A percentile compares a stretch with the other conserved stretches of the same genome.
Evolutionary conservation across 2,888 invertebrate genomes (phyloP).

Genomic region (Dyspetes luteomarginatus): DNA sequence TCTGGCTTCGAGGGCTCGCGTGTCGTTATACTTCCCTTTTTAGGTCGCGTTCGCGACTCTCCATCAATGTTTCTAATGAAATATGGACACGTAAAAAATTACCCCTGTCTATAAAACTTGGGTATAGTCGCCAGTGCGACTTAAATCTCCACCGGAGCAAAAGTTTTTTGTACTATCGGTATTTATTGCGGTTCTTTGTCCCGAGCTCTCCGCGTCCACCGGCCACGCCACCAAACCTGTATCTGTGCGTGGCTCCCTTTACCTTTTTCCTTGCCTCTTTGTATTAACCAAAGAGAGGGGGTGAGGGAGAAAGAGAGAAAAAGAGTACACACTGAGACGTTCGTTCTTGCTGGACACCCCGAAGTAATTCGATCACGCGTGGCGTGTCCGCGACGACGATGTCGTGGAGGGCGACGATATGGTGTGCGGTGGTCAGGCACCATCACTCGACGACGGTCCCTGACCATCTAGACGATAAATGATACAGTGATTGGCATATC

Average conservation of each 20-base stretch:
- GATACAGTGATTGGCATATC: constrained; percentile 17
- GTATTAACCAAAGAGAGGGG: background rate
- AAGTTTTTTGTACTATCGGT: constrained; percentile 76
- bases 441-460: constrained; percentile 2
- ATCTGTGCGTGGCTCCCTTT: constrained; percentile 61
- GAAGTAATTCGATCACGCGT: constrained; percentile 81
- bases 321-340: constrained; percentile 1
- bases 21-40: constrained; percentile 65
- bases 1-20: constrained; percentile 72
- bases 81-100: background rate
- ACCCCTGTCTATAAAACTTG: background rate
- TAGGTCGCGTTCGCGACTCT: constrained; percentile 60
- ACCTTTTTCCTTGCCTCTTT: background rate
- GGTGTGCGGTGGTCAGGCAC: constrained; percentile 35
- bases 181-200: constrained; percentile 82
- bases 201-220: constrained; percentile 75
- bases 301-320: background rate
- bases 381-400: constrained; percentile 70
- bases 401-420: constrained; percentile 58
- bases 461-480: constrained; percentile 27
- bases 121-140: constrained; percentile 71
- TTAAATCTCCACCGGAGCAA: constrained; percentile 70
- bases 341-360: constrained; percentile 32
- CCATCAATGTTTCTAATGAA: background rate
- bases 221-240: constrained; percentile 72